Base-by-base conservation (phyloP, 2,113 vertebrate species). In the Pimephales promelas region DNA sequence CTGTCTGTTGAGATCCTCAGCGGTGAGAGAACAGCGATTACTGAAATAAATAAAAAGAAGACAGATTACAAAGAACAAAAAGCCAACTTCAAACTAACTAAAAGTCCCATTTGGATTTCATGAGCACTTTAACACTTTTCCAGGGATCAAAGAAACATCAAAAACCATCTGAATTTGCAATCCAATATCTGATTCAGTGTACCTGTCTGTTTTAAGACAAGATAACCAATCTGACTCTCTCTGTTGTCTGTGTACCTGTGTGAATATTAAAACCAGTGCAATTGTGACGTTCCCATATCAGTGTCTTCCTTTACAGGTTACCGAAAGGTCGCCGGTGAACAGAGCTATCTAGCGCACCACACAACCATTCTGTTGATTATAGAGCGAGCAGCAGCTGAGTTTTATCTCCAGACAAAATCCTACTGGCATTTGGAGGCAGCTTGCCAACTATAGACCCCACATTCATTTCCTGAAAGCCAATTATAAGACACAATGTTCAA, bases 1-100 rank as follows among this genome's bases (percentile, higher is more conserved):
- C 74, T 97, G 97, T 22, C 97, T 94, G 87, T 99, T 99, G 89
- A 99, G 89, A 78, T 99, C 97, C 61, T 96, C 95, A 16, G 95
- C 93, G 56, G 91, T 97, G 88, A 99, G 90, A 0, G 97, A 96
- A 66, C 97, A 99, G 20, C 97, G 95, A 57, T 96, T 95, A 84
- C 97, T 99, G 89, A 11, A 84, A 43, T 86, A 85, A 85, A 28
- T 45, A n/a, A 61, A 81, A 64, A 45, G 36, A 74, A 62, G 20
- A 54, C 6, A 76, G 56, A 68, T 52, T 49, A 20, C 81, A 86
- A 40, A 74, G 43, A 24, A 80, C 61, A 57, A 20, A 36, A 75
- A 40, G 56, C 14, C 47, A 5, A 83, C 13, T 57, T 26, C 24
- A 45, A 56, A 82, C 13, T 71, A 74, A 47, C 43, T 70, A 40